These are phyloP conservation scores for Tragulus kanchil DNA, from an alignment of 2,113 vertebrate genomes.

Conservation along the genomic window DNA sequence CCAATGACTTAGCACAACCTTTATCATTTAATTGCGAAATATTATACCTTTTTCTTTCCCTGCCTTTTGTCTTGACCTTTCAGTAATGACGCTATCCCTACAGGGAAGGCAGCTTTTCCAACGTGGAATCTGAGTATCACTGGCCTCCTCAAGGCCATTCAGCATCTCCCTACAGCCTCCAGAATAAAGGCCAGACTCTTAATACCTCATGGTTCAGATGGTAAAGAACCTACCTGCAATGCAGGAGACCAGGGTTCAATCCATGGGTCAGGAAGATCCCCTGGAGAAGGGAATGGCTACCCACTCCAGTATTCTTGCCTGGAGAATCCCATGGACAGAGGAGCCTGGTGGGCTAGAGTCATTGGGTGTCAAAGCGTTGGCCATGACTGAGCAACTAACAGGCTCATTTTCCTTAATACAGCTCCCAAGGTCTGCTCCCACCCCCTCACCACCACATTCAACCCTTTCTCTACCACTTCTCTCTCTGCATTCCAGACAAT, in stretches of 20 bases:
- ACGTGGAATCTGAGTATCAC: rapidly evolving
- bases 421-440: not conserved
- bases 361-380: too few species aligned
- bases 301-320: too few species aligned
- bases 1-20: not conserved
- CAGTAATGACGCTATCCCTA: not conserved
- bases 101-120: not conserved
- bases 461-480: too few species aligned
- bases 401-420: not conserved
- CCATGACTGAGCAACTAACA: too few species aligned
- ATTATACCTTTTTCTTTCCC: not conserved
- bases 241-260: too few species aligned
- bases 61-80: not conserved
- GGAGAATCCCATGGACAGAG: too few species aligned
- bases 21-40: not conserved
- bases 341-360: too few species aligned
- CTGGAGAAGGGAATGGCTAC: too few species aligned
- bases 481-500: not conserved
- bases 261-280: too few species aligned
- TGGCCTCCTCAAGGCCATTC: not conserved
- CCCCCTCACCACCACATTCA: too few species aligned
- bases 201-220: too few species aligned
- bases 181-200: not conserved
- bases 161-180: not conserved
- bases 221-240: too few species aligned